These are phyloP conservation scores for Pyrochroa serraticornis DNA, from an alignment of 2,888 invertebrate genomes.

Conservation along the genomic window DNA sequence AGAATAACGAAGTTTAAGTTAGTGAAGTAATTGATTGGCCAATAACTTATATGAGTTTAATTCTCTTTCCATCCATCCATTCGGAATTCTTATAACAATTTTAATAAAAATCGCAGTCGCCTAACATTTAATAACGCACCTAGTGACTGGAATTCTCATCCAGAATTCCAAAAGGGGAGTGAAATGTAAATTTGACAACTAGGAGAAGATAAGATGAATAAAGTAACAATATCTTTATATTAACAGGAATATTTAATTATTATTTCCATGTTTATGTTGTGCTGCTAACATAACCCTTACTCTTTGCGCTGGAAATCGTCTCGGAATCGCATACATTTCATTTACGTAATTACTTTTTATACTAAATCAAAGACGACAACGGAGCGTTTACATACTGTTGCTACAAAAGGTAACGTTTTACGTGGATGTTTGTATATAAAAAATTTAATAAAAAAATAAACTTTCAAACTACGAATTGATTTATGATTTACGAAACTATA, in stretches of 20 bases:
- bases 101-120: neutral
- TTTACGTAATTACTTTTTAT: constrained; percentile 15
- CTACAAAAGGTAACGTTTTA: too few species aligned
- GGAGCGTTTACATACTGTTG: too few species aligned
- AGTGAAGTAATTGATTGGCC: too few species aligned
- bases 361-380: constrained; percentile 3
- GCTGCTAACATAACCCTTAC: constrained; percentile 3
- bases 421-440: too few species aligned
- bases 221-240: constrained; percentile 6
- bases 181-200: constrained; percentile 14
- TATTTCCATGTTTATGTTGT: constrained; percentile 7
- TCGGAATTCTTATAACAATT: neutral
- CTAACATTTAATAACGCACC: too few species aligned
- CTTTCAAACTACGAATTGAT: too few species aligned
- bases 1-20: too few species aligned
- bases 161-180: neutral
- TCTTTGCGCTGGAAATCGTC: constrained; percentile 4
- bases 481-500: too few species aligned
- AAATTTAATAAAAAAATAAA: too few species aligned
- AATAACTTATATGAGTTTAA: too few species aligned
- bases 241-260: constrained; percentile 10
- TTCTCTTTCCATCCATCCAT: too few species aligned
- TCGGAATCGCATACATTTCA: constrained; percentile 3
- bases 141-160: neutral
- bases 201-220: neutral